phyloP scores from a whole-genome alignment of 2,113 vertebrate species.

The Nothocercus nigrocapillus region DNA sequence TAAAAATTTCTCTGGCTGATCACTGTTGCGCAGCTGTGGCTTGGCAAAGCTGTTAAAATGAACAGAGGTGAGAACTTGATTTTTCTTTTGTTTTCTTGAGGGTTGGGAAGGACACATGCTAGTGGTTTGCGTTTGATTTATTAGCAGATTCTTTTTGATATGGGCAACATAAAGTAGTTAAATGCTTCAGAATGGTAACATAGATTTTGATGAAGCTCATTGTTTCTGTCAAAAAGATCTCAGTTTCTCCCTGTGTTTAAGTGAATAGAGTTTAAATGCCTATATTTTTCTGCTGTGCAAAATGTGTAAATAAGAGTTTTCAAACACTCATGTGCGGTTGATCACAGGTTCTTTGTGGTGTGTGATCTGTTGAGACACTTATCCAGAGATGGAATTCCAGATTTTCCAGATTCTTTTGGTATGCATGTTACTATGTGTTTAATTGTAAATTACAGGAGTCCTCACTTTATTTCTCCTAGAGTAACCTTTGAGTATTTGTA shows the following conservation, averaged over 20 bases:
- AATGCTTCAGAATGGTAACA: background rate
- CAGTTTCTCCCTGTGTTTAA: background rate
- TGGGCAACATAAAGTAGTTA: background rate
- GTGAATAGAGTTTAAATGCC: background rate
- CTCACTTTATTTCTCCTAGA: background rate
- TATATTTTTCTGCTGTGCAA: background rate
- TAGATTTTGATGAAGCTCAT: background rate
- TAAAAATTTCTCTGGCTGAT: background rate
- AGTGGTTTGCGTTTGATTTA: background rate
- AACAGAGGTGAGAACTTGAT: background rate
- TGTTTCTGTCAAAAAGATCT: background rate
- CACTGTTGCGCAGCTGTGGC: background rate
- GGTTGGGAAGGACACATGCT: background rate
- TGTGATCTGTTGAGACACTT: background rate
- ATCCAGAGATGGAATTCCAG: background rate
- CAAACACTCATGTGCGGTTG: background rate
- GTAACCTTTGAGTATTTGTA: background rate
- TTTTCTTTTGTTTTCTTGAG: background rate
- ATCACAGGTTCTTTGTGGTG: background rate
- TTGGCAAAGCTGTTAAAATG: background rate
- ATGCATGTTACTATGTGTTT: fast-evolving
- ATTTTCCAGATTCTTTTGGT: background rate
- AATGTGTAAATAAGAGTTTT: background rate
- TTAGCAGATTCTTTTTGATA: background rate
- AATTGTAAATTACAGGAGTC: background rate